phyloP scores from a whole-genome alignment of 1,140 invertebrate species.

The Idris sp. region DNA sequence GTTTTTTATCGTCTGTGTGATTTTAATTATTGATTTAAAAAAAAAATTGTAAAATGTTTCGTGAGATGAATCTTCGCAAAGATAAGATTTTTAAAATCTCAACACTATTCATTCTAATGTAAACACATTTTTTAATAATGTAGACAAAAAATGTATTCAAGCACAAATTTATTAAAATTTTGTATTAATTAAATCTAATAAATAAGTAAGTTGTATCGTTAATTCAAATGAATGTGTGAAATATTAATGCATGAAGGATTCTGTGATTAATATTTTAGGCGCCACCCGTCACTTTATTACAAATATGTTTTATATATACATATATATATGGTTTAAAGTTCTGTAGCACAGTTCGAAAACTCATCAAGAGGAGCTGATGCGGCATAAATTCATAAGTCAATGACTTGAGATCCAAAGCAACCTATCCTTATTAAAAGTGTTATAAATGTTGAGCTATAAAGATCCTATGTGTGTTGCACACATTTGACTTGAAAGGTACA shows the following conservation, averaged over 20 bases:
- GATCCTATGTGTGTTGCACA: constrained; percentile 23
- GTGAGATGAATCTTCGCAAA: no score
- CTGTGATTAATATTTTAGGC: constrained; percentile 40
- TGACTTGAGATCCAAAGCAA: constrained; percentile 69
- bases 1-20: no score
- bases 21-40: no score
- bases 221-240: constrained; percentile 47
- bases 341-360: constrained; percentile 61
- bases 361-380: constrained; percentile 63
- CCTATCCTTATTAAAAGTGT: constrained; percentile 71
- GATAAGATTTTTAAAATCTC: no score
- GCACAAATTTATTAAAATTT: no score
- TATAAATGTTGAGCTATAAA: constrained; percentile 64
- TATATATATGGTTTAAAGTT: constrained; percentile 61
- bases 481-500: constrained; percentile 46
- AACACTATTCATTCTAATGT: no score
- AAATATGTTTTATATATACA: constrained; percentile 70
- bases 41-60: no score
- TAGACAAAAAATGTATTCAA: no score
- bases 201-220: constrained; percentile 41
- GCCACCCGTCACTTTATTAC: constrained; percentile 45
- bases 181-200: no score
- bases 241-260: constrained; percentile 21
- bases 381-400: constrained; percentile 76
- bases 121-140: no score